A percentile compares a stretch with the other conserved stretches of the same genome.
Evolutionary conservation across 2,888 invertebrate species (phyloP).

Genomic region (Amiota communis): DNA sequence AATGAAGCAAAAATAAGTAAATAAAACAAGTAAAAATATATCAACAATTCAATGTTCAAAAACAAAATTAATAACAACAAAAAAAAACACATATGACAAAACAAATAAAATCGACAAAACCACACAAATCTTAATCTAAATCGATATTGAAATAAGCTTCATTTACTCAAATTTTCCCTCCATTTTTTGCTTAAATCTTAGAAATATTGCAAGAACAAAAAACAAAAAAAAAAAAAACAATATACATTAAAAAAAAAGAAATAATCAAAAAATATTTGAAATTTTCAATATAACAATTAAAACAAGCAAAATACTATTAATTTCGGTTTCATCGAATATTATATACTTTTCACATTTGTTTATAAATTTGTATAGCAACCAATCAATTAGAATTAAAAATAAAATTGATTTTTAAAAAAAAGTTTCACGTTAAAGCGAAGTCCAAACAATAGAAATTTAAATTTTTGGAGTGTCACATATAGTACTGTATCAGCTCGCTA

Average conservation of each 20-base stretch:
- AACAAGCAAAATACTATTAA: neutral
- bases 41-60: conserved; percentile 8
- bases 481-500: no score
- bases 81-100: conserved; percentile 12
- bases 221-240: conserved; percentile 33
- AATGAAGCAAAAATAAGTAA: conserved; percentile 39
- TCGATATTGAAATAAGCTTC: no score
- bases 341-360: neutral
- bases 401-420: neutral
- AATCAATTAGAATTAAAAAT: neutral
- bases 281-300: conserved; percentile 15
- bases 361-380: neutral
- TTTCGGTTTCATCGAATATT: neutral
- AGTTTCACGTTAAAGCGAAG: no score
- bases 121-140: no score
- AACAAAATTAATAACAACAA: conserved; percentile 22
- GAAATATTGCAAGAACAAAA: conserved; percentile 20
- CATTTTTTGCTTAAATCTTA: conserved; percentile 11
- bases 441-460: neutral
- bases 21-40: conserved; percentile 30
- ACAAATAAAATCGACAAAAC: neutral
- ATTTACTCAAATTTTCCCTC: no score
- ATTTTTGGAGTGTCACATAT: no score
- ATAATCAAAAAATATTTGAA: conserved; percentile 27
- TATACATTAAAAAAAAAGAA: conserved; percentile 30